Evolutionary conservation across 2,888 invertebrate genomes (phyloP), one percentile per base, ranked within the genome.

Genomic region (Papilio gigon): DNA sequence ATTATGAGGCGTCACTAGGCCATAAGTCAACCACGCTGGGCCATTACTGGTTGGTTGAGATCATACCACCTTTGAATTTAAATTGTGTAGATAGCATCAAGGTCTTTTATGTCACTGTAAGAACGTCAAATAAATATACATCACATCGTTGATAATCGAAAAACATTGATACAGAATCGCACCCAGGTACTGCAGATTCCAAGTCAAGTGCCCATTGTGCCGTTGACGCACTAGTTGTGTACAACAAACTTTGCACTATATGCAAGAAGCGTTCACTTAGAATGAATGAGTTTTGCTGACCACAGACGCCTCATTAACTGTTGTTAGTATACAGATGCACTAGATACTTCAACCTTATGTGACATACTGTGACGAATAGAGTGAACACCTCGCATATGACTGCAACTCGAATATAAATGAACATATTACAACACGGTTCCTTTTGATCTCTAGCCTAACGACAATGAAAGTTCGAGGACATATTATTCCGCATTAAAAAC

Each of bases 391-490:
- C 58, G 56, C n/a, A 68, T 64, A 64, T 58, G 20, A 58, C 25
- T 64, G 58, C 59, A 30, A 27, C 47, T 64, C 59, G 68, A 63
- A 64, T 68, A 63, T 63, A 68, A 68, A 68, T 44, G 63, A 35
- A 35, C 44, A 27, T 47, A 58, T 63, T 62, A 64, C 27, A 20
- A 14, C n/a, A 47, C 56, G 47, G 12, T 30, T 27, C 35, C 37
- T 11, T 56, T 64, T 59, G 47, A 64, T 64, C 47, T 47, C 37
- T 9, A 40, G 47, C 14, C 27, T 59, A 58, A 68, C 47, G 68
- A 68, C 44, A 47, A 47, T 62, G 25, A 64, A 59, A 68, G 25
- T 62, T 56, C 33, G 14, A 14, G 59, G 27, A 53, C 42, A 25
- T 17, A 1, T 6, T 61, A 53, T 42, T 62, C 56, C 27, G 62